Percentiles rank a stretch among this genome's conserved stretches.
phyloP scores from a whole-genome alignment of 1,140 invertebrate species.

The Cyphomyrmex costatus region DNA sequence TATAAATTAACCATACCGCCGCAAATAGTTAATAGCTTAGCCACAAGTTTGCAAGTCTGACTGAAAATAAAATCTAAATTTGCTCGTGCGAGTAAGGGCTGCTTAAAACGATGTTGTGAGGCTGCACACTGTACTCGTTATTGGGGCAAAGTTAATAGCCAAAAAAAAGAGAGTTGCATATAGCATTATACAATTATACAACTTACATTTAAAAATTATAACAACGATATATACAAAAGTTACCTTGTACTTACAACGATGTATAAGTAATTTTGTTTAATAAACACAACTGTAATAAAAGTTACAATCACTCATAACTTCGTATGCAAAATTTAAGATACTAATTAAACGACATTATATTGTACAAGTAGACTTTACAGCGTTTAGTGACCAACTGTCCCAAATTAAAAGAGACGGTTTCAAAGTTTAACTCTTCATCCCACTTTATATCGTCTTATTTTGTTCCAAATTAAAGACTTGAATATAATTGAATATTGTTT shows the following conservation, averaged over 20 bases:
- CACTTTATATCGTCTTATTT: no score
- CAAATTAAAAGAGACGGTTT: no score
- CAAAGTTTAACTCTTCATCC: no score
- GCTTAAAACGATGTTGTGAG: background rate
- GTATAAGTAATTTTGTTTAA: slow-evolving; percentile 41
- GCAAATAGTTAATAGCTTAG: slow-evolving; percentile 60
- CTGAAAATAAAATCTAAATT: slow-evolving; percentile 53
- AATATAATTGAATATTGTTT: no score
- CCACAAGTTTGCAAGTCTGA: slow-evolving; percentile 16
- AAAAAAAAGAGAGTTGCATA: background rate
- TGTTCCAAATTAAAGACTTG: no score
- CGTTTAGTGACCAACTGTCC: no score
- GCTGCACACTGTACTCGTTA: background rate
- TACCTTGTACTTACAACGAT: background rate
- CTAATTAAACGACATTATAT: background rate
- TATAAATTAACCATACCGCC: slow-evolving; percentile 54
- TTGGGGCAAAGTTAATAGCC: background rate
- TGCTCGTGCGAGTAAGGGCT: background rate
- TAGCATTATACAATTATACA: background rate
- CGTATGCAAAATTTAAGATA: background rate
- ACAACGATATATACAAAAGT: background rate
- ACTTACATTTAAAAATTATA: slow-evolving; percentile 7
- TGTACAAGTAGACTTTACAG: no score
- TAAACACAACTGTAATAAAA: background rate
- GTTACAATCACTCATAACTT: background rate